Evolutionary conservation across 2,113 vertebrate genomes (phyloP).

Genomic region (Todiramphus chloris): DNA sequence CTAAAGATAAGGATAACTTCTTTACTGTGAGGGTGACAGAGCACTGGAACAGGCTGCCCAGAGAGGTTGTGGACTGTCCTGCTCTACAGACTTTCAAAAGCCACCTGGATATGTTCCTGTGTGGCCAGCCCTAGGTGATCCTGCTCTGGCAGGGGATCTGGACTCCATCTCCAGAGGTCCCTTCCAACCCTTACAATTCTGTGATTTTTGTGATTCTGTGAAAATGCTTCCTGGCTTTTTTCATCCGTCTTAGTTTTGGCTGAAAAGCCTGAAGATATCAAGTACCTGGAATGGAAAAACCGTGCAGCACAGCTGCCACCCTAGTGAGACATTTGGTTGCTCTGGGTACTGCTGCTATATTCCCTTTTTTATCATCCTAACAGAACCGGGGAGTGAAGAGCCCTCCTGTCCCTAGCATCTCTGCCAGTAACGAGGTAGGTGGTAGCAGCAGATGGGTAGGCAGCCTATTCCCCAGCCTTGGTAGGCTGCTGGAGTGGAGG

Average conservation of each 20-base stretch:
- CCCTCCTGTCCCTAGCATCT: not conserved
- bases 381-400: not conserved
- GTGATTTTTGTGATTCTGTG: not conserved
- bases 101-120: not conserved
- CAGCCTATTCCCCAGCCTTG: not conserved
- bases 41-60: not conserved
- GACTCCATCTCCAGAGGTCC: not conserved
- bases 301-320: not conserved
- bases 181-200: not conserved
- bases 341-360: not conserved
- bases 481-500: not conserved
- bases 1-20: not conserved
- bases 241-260: not conserved
- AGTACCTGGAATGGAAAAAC: not conserved
- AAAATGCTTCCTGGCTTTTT: not conserved
- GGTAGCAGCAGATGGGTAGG: conserved; percentile 3
- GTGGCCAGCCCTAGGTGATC: not conserved
- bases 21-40: not conserved
- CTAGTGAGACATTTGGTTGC: not conserved
- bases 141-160: not conserved
- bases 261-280: not conserved
- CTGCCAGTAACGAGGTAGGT: not conserved
- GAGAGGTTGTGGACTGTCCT: not conserved
- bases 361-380: not conserved
- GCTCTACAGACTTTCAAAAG: not conserved